These are phyloP conservation scores for Scolopax rusticola DNA, from an alignment of 2,797 vertebrate genomes.

Conservation along the genomic window DNA sequence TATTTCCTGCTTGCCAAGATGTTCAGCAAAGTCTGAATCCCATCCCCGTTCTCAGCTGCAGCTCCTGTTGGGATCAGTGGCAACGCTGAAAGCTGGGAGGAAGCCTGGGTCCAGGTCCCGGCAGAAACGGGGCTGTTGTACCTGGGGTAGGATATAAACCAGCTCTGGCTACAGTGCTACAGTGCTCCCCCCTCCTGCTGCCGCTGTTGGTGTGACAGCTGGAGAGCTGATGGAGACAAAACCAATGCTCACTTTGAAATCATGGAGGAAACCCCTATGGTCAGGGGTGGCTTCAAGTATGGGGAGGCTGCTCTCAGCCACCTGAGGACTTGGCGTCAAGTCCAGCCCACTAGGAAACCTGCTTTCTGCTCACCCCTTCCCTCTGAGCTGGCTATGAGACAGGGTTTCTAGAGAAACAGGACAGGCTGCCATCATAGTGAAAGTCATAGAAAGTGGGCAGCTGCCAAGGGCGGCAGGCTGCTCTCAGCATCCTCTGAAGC, in stretches of 20 bases:
- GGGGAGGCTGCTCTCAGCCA: neutral
- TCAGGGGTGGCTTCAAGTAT: neutral
- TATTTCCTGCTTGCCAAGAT: neutral
- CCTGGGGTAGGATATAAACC: neutral
- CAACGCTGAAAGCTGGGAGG: fast-evolving
- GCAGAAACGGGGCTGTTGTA: fast-evolving
- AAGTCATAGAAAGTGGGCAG: neutral
- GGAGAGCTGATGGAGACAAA: neutral
- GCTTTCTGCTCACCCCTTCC: neutral
- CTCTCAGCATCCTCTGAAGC: fast-evolving
- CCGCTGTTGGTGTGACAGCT: fast-evolving
- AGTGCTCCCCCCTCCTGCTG: neutral
- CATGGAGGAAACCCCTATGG: neutral
- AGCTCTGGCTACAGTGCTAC: neutral
- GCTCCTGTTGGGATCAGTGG: neutral
- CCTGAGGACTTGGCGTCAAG: neutral
- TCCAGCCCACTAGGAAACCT: neutral
- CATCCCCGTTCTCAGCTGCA: neutral
- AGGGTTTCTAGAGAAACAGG: neutral
- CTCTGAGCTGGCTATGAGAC: neutral
- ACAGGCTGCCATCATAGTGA: fast-evolving
- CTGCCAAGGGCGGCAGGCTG: fast-evolving
- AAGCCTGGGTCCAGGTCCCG: neutral
- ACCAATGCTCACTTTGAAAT: fast-evolving
- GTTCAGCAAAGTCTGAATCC: neutral